Base-by-base conservation (phyloP, 2,888 invertebrate species). In the Notodonta ziczac region DNA sequence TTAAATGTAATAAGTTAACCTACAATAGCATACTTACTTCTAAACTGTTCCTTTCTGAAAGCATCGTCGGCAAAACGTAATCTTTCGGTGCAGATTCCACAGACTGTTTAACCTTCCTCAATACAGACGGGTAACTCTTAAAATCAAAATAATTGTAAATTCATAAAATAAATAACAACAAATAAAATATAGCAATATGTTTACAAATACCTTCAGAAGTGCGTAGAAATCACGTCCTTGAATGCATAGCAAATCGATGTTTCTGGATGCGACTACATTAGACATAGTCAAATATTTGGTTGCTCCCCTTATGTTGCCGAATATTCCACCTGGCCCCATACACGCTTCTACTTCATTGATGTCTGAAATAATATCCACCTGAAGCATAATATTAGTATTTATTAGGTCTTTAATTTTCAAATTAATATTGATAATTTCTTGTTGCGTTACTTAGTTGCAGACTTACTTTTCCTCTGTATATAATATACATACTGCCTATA, bases 241-340 rank as follows among this genome's bases (percentile, higher is more conserved):
- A 56, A 94, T 91, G 59, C 86, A 85, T 14, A 94, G 75, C 51
- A 94, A 80, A 72, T 94, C 94, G 59, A 93, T 90, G 72, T 94
- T 94, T 62, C 91, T 87, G 3, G 92, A 87, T 9, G 94, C 94
- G 1, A 88, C 76, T 1, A 94, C 85, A 60, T 91, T 94, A 4
- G 94, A 93, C 75, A 87, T 84, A 0, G 91, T 90, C 56, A 89
- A 75, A 68, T 89, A 91, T 74, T 84, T 89, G 1, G 78, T 70
- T 4, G 87, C 86, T 6, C 92, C 91, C 68, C 87, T 85, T 66
- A 94, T 93, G 64, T 94, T 94, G 0, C 93, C 93, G 57, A 94
- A 94, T 76, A 94, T 93, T 8, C 93, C 93, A 10, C 93, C 93
- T 6, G 93, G 91, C 0, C 93, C 93, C 93, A 94, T 94, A 65